Base-by-base conservation (phyloP, 1,140 invertebrate species). In the Achroia grisella region DNA sequence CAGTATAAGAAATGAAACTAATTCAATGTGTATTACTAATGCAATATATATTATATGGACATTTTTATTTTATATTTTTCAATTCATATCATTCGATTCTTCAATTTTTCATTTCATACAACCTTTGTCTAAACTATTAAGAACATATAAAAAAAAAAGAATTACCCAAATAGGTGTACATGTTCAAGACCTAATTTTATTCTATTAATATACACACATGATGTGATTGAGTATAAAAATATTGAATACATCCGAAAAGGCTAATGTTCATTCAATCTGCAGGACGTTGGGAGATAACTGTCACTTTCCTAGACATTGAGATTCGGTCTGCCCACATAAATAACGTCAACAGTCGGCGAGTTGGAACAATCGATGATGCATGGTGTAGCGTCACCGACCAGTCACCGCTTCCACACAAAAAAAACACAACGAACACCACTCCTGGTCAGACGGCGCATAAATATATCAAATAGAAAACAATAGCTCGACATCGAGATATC, bases 401-500 rank as follows among this genome's bases (percentile, higher is more conserved):
- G 52, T 69, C 67, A 68, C 64, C 73, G 66, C 55, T 55, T 39
- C 39, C 35, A 51, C 41, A 46, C 40, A 47, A 71, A 66, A 56
- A 55, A 23, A 62, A 67, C 57, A 67, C 53, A 52, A 42, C 45
- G 47, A 57, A 66, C 64, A 68, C 60, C 68, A 73, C 62, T 81
- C 75, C 71, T 59, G 61, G 52, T 65, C 77, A 79, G 52, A 58
- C 60, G 62, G 58, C 65, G 48, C 77, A 75, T 84, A 84, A 81
- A 84, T 84, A 84, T 80, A 80, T 84, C 80, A 84, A 82, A 82
- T 65, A 53, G 76, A 76, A 84, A 82, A 82, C 78, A 85, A 85
- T 85, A 81, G 78, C 70, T 63, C 52, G 72, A 80, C 81, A 72
- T 60, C 67, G 66, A 70, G 80, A 75, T 79, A 84, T 75, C 74